These are phyloP conservation scores for Solea senegalensis DNA, from an alignment of 2,113 vertebrate genomes.

Conservation along the genomic window DNA sequence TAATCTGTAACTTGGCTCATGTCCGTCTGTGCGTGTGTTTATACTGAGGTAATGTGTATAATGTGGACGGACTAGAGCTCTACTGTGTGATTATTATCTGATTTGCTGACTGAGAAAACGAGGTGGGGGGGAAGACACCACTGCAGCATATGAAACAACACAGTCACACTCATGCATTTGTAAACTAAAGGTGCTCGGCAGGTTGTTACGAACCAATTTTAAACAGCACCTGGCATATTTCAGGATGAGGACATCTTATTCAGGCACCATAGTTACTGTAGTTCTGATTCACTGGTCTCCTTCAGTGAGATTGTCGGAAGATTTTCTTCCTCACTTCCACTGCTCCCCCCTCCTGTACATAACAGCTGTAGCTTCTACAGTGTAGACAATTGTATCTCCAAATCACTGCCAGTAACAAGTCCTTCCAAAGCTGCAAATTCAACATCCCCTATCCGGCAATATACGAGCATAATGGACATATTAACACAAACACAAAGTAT, in stretches of 20 bases:
- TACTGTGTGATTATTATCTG: conserved; percentile 13
- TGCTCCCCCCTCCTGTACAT: neutral
- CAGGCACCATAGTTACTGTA: conserved; percentile 29
- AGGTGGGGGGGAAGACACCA: conserved; percentile 14
- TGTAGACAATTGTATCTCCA: conserved; percentile 16
- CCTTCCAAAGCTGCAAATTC: neutral
- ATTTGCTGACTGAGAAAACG: conserved; percentile 37
- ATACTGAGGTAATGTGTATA: neutral
- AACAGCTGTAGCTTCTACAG: conserved; percentile 7
- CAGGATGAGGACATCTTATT: conserved; percentile 8
- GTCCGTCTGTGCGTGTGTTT: neutral
- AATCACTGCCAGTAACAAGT: conserved; percentile 14
- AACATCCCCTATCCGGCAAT: too few species aligned
- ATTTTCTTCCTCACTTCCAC: neutral
- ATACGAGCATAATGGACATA: too few species aligned
- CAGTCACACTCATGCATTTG: neutral
- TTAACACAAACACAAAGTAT: neutral
- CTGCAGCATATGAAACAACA: conserved; percentile 3
- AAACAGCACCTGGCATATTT: conserved; percentile 25
- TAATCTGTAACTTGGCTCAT: too few species aligned
- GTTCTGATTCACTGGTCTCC: conserved; percentile 29
- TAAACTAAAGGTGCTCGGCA: conserved; percentile 8
- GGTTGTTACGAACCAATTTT: conserved; percentile 34
- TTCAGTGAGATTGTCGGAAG: conserved; percentile 23
- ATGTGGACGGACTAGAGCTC: neutral